Evolutionary conservation across 1,140 invertebrate genomes (phyloP), one percentile per base, ranked within the genome.

Genomic region (Drosophila repleta): DNA sequence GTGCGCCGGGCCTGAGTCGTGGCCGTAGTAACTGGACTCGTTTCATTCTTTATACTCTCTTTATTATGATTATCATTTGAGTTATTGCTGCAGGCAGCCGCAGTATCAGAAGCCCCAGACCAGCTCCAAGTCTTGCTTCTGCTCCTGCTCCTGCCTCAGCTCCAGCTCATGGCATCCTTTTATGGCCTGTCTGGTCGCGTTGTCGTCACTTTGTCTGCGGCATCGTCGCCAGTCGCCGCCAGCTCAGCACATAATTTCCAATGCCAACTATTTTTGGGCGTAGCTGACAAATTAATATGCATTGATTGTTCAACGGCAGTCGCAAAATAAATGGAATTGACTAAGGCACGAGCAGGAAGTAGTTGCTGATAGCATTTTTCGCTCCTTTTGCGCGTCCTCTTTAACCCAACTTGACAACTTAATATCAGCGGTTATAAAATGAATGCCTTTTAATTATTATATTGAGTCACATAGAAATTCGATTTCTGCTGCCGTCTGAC

Each of bases 51-150:
- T 35, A 55, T 58, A 29, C 35, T 61, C 63, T 57, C 69, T 87
- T 87, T 87, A 70, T 87, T 87, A 76, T 87, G 82, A 87, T 87
- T 87, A 82, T 88, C 78, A 77, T 74, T 85, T 87, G 82, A 87
- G 79, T 87, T 87, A 87, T 87, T 82, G 83, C 83, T 87, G 82
- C 82, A 74, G 81, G 69, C 80, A 81, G 74, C 57, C 75, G 75
- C 72, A 77, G 61, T 52, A 63, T 58, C 68, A 65, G 52, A 8
- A 49, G 26, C 35, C n/a, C n/a, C 11, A 66, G n/a, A n/a, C n/a
- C n/a, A n/a, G n/a, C n/a, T n/a, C n/a, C n/a, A n/a, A n/a, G n/a
- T n/a, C n/a, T n/a, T n/a, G n/a, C n/a, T n/a, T n/a, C n/a, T n/a
- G 56, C 32, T 11, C 29, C 37, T 7, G 8, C 24, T 7, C 13